phyloP scores from a whole-genome alignment of 2,797 vertebrate genomes.

The Poeciliopsis turneri region DNA sequence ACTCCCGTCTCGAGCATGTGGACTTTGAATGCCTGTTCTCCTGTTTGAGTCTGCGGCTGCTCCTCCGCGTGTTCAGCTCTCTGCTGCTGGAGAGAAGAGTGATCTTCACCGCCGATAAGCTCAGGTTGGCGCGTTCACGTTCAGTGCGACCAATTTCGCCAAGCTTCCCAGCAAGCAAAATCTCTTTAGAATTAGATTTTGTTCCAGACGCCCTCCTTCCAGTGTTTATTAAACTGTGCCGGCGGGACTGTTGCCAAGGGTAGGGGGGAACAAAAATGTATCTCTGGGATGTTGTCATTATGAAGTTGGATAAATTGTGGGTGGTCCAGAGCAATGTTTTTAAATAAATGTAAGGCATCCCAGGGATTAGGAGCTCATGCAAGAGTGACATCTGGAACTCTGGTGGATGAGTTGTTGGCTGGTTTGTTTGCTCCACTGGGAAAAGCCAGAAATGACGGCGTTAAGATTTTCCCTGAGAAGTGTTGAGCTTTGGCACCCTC shows the following conservation, averaged over 20 bases:
- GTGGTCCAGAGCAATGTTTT: slow-evolving; percentile 48
- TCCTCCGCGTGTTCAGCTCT: slow-evolving; percentile 92
- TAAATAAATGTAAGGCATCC: slow-evolving; percentile 35
- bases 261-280: fast-evolving
- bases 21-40: slow-evolving; percentile 95
- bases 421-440: slow-evolving; percentile 57
- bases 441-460: slow-evolving; percentile 45
- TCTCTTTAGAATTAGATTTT: slow-evolving; percentile 1
- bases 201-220: slow-evolving; percentile 1
- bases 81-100: slow-evolving; percentile 94
- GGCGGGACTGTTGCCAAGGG: neutral
- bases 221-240: slow-evolving; percentile 12
- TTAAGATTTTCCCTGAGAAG: slow-evolving; percentile 46
- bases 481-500: slow-evolving; percentile 30
- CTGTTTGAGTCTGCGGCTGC: slow-evolving; percentile 90
- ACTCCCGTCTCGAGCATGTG: slow-evolving; percentile 95
- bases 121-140: slow-evolving; percentile 83
- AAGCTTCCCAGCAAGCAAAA: neutral
- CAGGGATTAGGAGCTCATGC: slow-evolving; percentile 39
- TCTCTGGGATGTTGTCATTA: slow-evolving; percentile 25
- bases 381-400: slow-evolving; percentile 55
- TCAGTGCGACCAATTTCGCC: neutral
- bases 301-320: slow-evolving; percentile 24
- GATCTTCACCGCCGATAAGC: slow-evolving; percentile 95
- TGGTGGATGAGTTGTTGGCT: slow-evolving; percentile 34